Base-by-base conservation (phyloP, 2,113 vertebrate species). In the Pygathrix nemaeus region DNA sequence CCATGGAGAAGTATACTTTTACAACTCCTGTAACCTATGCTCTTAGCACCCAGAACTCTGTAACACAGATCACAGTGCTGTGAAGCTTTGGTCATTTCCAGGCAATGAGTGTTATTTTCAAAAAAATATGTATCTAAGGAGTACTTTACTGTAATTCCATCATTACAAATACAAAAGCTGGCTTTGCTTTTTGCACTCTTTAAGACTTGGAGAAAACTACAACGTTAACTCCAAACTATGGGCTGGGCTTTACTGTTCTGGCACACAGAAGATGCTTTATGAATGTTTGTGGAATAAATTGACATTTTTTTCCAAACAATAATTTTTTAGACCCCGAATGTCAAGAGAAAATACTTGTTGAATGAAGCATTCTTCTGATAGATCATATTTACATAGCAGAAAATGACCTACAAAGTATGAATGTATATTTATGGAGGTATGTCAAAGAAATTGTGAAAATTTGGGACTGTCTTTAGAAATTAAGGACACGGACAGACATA, bases 21-120 rank as follows among this genome's bases (percentile, higher is more conserved):
- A 96, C 93, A 95, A 79, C 61, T 68, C 79, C 43, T 75, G 97
- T 57, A 96, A 94, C 23, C 88, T 66, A 73, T 38, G 76, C 83
- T 93, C 25, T 6, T 0, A 25, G 61, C 70, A 50, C 30, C 45
- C 52, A 81, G 95, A 79, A 40, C 48, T 64, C 83, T 10, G 43
- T 4, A 55, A 70, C n/a, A 79, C 52, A 1, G 70, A 50, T 75
- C 72, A 40, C 21, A 35, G 55, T 21, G 30, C 95, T 80, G 20
- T 16, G 86, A 27, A 50, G 50, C 8, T 61, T 59, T 84, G 94
- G 50, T 17, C 89, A 87, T 55, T 97, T 93, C 92, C 35, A 92
- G 84, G 87, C 68, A 81, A 21, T 76, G 88, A 68, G 32, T 16
- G 21, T 23, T 23, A 27, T 70, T 91, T 30, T 57, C 13, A 35